Conservation (phyloP, 2,888 invertebrate species). For the Platycheirus rosarum region DNA sequence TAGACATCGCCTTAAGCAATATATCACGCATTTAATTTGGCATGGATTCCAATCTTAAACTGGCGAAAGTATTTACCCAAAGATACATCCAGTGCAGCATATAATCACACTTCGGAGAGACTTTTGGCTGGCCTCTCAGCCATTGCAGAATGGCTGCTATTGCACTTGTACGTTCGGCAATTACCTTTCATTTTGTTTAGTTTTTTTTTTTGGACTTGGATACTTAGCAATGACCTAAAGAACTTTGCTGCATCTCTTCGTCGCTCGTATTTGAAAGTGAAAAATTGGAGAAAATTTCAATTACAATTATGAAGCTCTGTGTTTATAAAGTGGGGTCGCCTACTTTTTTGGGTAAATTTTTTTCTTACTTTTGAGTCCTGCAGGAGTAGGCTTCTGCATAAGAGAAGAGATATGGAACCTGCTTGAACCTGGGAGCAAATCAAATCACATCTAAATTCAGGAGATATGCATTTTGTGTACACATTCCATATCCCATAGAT, state of each 20-base stretch:
- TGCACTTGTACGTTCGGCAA: constrained; percentile 18
- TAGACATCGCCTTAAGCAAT: constrained; percentile 45
- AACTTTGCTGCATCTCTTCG: not conserved
- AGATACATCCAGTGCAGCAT: constrained; percentile 28
- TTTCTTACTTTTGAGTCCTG: not conserved
- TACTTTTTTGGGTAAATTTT: constrained; percentile 5
- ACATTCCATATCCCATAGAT: constrained; percentile 32
- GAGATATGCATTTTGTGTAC: constrained; percentile 2
- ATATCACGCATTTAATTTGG: constrained; percentile 64
- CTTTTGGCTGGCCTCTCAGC: constrained; percentile 59
- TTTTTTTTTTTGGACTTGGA: not conserved
- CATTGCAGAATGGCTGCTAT: constrained; percentile 29
- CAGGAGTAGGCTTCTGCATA: not conserved
- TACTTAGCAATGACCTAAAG: constrained; percentile 18
- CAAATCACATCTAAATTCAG: constrained; percentile 35
- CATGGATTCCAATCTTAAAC: constrained; percentile 40
- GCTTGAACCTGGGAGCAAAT: constrained; percentile 47
- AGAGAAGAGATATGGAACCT: constrained; percentile 31
- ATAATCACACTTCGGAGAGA: constrained; percentile 58
- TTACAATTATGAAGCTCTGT: constrained; percentile 22
- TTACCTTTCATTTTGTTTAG: constrained; percentile 58
- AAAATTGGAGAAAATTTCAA: constrained; percentile 48
- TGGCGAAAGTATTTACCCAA: constrained; percentile 58
- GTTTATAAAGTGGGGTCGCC: not conserved
- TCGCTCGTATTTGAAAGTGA: constrained; percentile 47